Conservation (phyloP, 2,113 vertebrate genomes). For the Amblyornis subalaris region DNA sequence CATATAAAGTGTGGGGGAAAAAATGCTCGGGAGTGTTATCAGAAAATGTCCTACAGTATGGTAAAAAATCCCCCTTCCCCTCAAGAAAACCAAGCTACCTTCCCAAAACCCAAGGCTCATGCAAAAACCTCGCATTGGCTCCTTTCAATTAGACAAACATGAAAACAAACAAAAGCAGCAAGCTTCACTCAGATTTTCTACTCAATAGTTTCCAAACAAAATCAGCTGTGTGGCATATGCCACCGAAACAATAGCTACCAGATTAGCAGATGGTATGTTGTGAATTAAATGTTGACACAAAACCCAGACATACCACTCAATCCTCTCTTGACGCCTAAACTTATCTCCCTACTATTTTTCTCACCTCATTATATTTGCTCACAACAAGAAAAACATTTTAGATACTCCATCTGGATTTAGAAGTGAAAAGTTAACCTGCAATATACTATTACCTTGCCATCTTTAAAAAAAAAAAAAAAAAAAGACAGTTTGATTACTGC, state of each 20-base stretch:
- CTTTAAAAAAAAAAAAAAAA: neutral
- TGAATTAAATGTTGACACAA: constrained; percentile 48
- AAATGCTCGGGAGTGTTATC: neutral
- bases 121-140: neutral
- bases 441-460: neutral
- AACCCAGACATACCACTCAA: neutral
- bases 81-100: neutral
- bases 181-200: neutral
- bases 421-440: neutral
- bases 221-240: neutral
- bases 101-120: neutral
- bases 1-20: accelerated
- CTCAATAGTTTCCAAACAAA: constrained; percentile 6
- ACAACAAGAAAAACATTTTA: neutral
- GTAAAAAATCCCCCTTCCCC: neutral
- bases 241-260: constrained; percentile 48
- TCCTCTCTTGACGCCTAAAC: neutral
- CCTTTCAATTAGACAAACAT: neutral
- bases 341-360: constrained; percentile 9
- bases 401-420: neutral
- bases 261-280: constrained; percentile 20
- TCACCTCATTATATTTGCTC: neutral
- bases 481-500: neutral
- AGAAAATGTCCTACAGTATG: neutral
- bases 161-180: neutral